Percentiles rank a stretch among this genome's conserved stretches.
These are phyloP conservation scores for Exephanes ischioxanthus DNA, from an alignment of 2,888 invertebrate species.

Conservation along the genomic window DNA sequence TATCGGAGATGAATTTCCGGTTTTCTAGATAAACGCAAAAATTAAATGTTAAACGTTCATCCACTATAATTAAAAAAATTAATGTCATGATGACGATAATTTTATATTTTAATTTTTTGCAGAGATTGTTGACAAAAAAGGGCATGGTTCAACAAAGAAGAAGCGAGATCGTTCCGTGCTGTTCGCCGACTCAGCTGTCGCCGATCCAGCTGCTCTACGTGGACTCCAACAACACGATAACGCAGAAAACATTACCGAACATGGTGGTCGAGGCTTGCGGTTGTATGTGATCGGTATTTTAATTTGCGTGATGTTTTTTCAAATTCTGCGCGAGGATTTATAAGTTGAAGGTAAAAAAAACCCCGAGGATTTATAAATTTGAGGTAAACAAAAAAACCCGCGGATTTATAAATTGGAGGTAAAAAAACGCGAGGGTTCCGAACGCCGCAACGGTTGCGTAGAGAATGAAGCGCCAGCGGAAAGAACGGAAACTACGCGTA, in stretches of 20 bases:
- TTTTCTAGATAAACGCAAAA: background rate
- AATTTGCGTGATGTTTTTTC: background rate
- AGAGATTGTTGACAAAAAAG: constrained; percentile 90
- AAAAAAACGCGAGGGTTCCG: background rate
- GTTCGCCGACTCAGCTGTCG: constrained; percentile 93
- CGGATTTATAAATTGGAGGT: no score
- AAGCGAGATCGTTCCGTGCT: constrained; percentile 92
- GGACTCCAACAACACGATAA: constrained; percentile 92
- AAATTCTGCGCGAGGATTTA: background rate
- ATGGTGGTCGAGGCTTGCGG: constrained; percentile 97
- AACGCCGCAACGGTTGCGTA: background rate
- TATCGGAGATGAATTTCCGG: background rate
- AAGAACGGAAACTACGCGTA: background rate
- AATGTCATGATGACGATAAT: background rate
- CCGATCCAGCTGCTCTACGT: constrained; percentile 92
- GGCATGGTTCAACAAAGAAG: constrained; percentile 84
- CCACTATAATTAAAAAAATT: no score
- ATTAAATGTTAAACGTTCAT: background rate
- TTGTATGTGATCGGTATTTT: constrained; percentile 88
- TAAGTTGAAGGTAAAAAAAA: background rate
- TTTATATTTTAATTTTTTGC: constrained; percentile 75
- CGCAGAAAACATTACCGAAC: constrained; percentile 92
- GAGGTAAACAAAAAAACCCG: no score
- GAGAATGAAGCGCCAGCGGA: background rate
- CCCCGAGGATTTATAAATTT: background rate